Evolutionary conservation across 2,888 invertebrate species (phyloP), one percentile per base, ranked within the genome.

Genomic region (Neoscelio sp.): DNA sequence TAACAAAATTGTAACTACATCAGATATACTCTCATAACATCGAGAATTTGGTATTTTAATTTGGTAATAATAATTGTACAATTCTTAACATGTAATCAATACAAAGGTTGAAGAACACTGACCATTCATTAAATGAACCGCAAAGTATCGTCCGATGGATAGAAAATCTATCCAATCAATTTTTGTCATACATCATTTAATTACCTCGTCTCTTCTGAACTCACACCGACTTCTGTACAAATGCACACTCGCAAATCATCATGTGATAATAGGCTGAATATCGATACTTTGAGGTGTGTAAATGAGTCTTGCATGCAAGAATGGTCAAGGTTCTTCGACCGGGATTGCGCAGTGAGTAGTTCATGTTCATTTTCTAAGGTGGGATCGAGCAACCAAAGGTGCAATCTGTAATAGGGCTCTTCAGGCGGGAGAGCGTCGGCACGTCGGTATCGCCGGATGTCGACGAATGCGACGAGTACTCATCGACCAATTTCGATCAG

Each of bases 321-420:
- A 67, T 67, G 67, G 54, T 67, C 67, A 75, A 52, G 54, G 67
- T 75, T 54, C 56, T 67, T 75, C 75, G 54, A 60, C 52, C 60
- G 60, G 68, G 75, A 68, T 70, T 54, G 54, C 48, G 54, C 76
- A 76, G 68, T 76, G 60, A 75, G 75, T 75, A 64, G 64, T 75
- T 75, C 75, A 75, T 68, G 76, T 74, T 64, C 68, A 64, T 79
- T 81, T 65, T 80, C 82, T 40, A 83, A 96, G 96, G 96, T 92
- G 96, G 96, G 87, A 94, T 96, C 91, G 96, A 96, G 91, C 95
- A 96, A 92, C 95, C 96, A 91, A 95, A 96, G 92, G 93, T 95
- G 85, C 95, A 95, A 91, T 96, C 96, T 91, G 96, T 97, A 91
- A 96, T 96, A 93, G 96, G 96, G 91, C 93, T 96, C 81, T 97